These are phyloP conservation scores for Eulimnadia texana DNA, from an alignment of 1,140 invertebrate species.

Conservation along the genomic window DNA sequence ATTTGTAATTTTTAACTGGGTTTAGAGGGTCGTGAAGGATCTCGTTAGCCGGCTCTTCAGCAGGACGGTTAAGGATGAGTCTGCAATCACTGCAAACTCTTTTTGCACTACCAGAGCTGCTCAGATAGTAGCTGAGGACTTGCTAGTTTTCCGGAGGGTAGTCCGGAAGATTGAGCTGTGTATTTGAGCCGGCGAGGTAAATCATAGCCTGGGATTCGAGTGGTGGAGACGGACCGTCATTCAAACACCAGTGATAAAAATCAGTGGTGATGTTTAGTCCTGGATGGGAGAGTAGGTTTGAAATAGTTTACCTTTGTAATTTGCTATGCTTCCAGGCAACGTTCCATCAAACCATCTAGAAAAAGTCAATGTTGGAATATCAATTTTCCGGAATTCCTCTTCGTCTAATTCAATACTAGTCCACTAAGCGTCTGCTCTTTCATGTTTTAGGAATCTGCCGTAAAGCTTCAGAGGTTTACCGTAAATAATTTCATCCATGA, in stretches of 20 bases:
- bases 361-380: neutral
- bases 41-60: neutral
- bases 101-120: neutral
- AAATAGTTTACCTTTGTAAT: neutral
- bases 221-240: neutral
- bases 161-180: neutral
- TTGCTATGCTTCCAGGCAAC: neutral
- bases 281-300: neutral
- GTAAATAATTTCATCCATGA: neutral
- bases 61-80: neutral
- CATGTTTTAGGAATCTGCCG: neutral
- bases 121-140: neutral
- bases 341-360: neutral
- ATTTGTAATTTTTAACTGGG: neutral
- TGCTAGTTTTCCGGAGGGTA: neutral
- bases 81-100: neutral
- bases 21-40: neutral
- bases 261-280: neutral
- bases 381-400: neutral
- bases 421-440: neutral
- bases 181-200: neutral
- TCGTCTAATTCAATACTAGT: neutral
- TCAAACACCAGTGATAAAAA: neutral
- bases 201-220: neutral
- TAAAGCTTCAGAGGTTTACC: neutral